Conservation (phyloP, 1,140 invertebrate species). For the Drosophila orosa region DNA sequence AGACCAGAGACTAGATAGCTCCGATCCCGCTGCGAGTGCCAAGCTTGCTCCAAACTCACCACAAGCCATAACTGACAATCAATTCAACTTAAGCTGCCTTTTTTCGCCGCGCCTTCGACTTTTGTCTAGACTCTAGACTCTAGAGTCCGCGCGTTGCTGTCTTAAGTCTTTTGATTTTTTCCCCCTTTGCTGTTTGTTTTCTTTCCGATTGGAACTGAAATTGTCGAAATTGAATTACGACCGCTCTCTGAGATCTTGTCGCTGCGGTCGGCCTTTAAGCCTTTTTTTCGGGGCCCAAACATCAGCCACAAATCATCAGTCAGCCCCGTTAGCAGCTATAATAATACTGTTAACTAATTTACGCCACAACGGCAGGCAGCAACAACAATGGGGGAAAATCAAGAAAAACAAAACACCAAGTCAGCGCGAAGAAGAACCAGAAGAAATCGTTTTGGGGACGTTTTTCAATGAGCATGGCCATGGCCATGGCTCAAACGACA, state of each 20-base stretch:
- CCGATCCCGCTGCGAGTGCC: constrained; percentile 29
- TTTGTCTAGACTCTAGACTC: constrained; percentile 60
- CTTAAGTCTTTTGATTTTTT: constrained; percentile 74
- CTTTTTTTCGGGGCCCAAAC: constrained; percentile 28
- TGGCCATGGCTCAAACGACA: constrained; percentile 48
- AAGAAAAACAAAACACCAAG: constrained; percentile 64
- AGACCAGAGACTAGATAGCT: constrained; percentile 19
- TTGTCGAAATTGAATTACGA: constrained; percentile 71
- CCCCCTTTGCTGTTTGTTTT: constrained; percentile 29
- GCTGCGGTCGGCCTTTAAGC: constrained; percentile 47
- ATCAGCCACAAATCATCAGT: constrained; percentile 70
- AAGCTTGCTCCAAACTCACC: constrained; percentile 37
- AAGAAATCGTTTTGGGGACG: constrained; percentile 49
- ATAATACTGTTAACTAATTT: constrained; percentile 83
- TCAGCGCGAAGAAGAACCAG: constrained; percentile 41
- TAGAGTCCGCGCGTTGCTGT: constrained; percentile 50
- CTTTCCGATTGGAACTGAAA: constrained; percentile 39
- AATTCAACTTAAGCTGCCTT: constrained; percentile 64
- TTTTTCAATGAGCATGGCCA: constrained; percentile 68
- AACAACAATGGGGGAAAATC: constrained; percentile 36
- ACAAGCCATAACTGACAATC: constrained; percentile 74
- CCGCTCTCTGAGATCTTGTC: constrained; percentile 47
- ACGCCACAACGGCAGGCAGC: constrained; percentile 41
- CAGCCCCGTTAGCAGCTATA: constrained; percentile 71
- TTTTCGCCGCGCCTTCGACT: constrained; percentile 45